These are phyloP conservation scores for Lasius platythorax DNA, from an alignment of 2,888 invertebrate genomes.

Conservation along the genomic window DNA sequence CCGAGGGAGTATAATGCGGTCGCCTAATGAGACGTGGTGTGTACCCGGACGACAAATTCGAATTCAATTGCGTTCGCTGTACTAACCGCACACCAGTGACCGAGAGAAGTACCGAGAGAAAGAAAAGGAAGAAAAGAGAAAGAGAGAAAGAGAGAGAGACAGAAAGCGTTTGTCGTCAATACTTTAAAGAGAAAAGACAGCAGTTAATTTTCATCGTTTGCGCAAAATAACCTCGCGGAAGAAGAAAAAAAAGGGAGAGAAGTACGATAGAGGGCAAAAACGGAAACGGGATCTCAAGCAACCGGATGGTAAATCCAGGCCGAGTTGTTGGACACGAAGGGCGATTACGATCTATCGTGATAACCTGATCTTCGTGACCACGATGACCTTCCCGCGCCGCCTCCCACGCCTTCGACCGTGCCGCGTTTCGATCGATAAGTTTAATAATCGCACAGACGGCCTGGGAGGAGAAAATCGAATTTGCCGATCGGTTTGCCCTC, in stretches of 20 bases:
- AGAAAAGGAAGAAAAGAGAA: too few relatives aligned
- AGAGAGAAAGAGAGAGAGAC: not conserved
- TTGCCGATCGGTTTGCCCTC: constrained; percentile 70
- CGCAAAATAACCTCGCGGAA: constrained; percentile 1
- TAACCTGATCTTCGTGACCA: constrained; percentile 20
- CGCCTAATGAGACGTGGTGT: constrained; percentile 65
- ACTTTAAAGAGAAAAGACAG: constrained; percentile 20
- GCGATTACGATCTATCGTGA: constrained; percentile 18
- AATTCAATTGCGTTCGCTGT: constrained; percentile 63
- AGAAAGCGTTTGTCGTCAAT: constrained; percentile 5
- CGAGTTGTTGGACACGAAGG: constrained; percentile 35
- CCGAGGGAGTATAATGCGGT: constrained; percentile 67
- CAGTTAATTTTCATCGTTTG: constrained; percentile 29
- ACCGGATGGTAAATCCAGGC: constrained; percentile 29
- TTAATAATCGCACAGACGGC: constrained; percentile 70
- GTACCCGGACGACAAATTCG: constrained; percentile 67
- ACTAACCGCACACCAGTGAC: constrained; percentile 12
- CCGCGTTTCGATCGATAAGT: constrained; percentile 64
- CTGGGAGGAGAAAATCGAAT: constrained; percentile 70
- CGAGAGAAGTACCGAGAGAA: not conserved
- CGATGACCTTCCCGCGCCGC: constrained; percentile 11
- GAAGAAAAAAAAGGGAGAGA: not conserved
- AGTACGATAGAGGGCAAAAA: not conserved
- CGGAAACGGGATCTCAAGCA: not conserved
- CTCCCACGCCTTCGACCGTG: not conserved